Base-by-base conservation (phyloP, 2,888 invertebrate genomes). In the Sussaba pulchella region DNA sequence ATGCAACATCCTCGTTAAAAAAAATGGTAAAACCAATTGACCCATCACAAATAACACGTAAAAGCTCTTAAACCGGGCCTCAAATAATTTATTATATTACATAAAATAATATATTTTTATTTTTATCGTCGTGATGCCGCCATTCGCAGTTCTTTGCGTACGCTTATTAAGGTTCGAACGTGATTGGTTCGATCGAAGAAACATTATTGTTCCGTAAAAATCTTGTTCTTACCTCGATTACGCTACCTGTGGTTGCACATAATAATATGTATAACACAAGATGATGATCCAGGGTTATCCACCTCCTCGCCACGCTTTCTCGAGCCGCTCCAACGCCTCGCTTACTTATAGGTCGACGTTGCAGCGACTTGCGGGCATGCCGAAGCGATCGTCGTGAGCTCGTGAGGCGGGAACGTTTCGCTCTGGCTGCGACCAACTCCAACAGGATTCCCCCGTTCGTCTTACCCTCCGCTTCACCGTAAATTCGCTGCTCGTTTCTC, bases 371-470 rank as follows among this genome's bases (percentile, higher is more conserved):
- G 64, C 76, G 47, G n/a, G 71, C 50, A 67, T 54, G 54, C 67
- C 52, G 61, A 45, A 67, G 41, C 72, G 69, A 77, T 81, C 76
- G 52, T 64, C 39, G 73, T 59, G 70, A 70, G 69, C 63, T 57
- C 63, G 57, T 63, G 47, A 54, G 80, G 81, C 81, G 63, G n/a
- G 50, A 72, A 71, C 70, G 83, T 73, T 76, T 66, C 71, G 72
- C 66, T 74, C 61, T 21, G 77, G 84, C 79, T 87, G 80, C 87
- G 88, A 72, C 41, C 50, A 66, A 2, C 71, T 73, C 57, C 26
- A 41, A 8, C 47, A 43, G 70, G 73, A 54, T 69, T 66, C 77
- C 64, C 61, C 72, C 71, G 74, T 50, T 71, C 84, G 79, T 82
- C 78, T n/a, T 17, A 19, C 81, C 80, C 74, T 78, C 78, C 72